Conservation (phyloP, 2,888 invertebrate species). For the Ramazzottius varieornatus region DNA sequence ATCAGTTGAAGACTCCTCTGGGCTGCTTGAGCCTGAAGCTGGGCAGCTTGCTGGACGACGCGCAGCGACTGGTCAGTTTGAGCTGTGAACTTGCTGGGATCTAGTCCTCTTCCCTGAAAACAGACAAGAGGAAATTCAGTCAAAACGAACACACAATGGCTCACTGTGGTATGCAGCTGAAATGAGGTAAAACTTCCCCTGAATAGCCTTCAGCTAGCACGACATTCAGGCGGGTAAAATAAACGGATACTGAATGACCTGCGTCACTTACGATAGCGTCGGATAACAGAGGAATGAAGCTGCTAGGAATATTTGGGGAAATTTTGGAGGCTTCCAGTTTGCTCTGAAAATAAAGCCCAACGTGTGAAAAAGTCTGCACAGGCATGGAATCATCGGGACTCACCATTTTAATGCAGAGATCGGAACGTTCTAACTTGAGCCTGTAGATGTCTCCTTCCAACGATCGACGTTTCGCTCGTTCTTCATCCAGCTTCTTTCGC, state of each 20-base stretch:
- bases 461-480: neutral
- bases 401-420: neutral
- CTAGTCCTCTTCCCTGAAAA: too few species aligned
- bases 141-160: too few species aligned
- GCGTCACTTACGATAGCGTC: neutral
- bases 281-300: neutral
- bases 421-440: neutral
- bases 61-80: too few species aligned
- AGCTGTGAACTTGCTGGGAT: too few species aligned
- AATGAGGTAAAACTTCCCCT: too few species aligned
- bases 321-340: neutral
- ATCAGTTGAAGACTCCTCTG: too few species aligned
- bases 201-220: neutral
- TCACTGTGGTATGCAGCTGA: too few species aligned
- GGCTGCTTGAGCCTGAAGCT: too few species aligned
- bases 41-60: too few species aligned
- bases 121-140: too few species aligned
- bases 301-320: neutral
- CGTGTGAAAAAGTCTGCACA: neutral
- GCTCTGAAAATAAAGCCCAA: neutral
- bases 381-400: neutral
- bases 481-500: neutral
- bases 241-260: neutral
- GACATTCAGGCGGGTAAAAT: neutral
- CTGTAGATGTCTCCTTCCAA: neutral